A percentile compares a stretch with the other conserved stretches of the same genome.
These are phyloP conservation scores for Eurosta solidaginis DNA, from an alignment of 1,140 invertebrate species.

Conservation along the genomic window DNA sequence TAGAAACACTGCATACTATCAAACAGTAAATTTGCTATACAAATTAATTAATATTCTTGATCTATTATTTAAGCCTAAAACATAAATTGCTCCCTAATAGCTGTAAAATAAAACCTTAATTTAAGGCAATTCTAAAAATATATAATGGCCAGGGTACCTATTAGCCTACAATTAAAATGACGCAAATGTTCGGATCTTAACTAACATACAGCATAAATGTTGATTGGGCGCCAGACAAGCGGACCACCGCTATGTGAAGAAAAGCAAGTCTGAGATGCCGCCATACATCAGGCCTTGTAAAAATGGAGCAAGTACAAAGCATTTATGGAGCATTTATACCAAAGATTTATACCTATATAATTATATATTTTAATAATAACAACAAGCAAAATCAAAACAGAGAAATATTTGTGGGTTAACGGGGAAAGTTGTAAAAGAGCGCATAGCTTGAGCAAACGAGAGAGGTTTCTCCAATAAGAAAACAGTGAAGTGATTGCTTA, in stretches of 20 bases:
- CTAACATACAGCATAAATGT: not conserved
- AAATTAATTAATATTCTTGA: too few species aligned
- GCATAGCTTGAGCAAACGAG: too few species aligned
- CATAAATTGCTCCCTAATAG: too few species aligned
- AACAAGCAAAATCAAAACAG: constrained; percentile 9
- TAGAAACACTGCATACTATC: too few species aligned
- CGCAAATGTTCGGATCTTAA: not conserved
- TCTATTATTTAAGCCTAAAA: too few species aligned
- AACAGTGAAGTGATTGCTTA: not conserved
- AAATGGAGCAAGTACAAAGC: not conserved
- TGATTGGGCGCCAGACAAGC: constrained; percentile 1
- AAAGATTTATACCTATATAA: not conserved
- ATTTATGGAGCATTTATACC: not conserved
- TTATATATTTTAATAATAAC: not conserved
- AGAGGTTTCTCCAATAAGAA: not conserved
- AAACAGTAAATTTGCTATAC: too few species aligned
- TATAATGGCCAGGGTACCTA: too few species aligned
- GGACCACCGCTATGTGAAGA: not conserved
- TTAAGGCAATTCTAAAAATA: too few species aligned
- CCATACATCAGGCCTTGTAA: not conserved
- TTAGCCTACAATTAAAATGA: too few species aligned
- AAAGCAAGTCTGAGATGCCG: not conserved
- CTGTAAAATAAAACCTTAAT: too few species aligned
- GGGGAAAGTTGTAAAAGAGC: not conserved
- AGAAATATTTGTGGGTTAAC: not conserved